Base-by-base conservation (phyloP, 2,797 vertebrate species). In the Spheniscus humboldti region DNA sequence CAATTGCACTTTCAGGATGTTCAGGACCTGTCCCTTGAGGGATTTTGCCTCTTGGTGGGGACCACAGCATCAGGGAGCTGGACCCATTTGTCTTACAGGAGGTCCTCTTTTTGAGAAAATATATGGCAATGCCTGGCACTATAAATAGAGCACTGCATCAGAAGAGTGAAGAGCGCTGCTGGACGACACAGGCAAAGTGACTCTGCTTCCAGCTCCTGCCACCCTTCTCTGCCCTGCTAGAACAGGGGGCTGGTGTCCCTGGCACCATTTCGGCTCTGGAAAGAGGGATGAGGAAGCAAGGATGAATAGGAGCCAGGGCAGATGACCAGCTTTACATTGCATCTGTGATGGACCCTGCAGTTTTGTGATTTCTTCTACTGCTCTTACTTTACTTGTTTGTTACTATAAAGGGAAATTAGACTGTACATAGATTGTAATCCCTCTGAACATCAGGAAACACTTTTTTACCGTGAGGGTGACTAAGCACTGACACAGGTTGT, bases 271-370 rank as follows among this genome's bases (percentile, higher is more conserved):
- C 68, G 48, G 13, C 20, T 74, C 31, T 43, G 37, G 30, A 67
- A 24, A 68, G 55, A 74, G 11, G 18, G 18, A 33, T 7, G 5
- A 60, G 9, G 43, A 55, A 71, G 23, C 18, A 56, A 56, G 18
- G 24, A 56, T 28, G 18, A 83, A 7, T 41, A 62, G n/a, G 35
- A 76, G 31, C 41, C 31, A 43, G 35, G n/a, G 56, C 14, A 56
- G 35, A 31, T 41, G 35, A 47, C 7, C 31, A 56, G 17, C 10
- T 56, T 69, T n/a, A 31, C 28, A 5, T 48, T 43, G 20, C 56
- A 48, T 10, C 27, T 63, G 10, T 0, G 0, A 50, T 19, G 31
- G 10, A 13, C 18, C 22, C 20, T 24, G 14, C 0, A 0, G 7
- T 64, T 56, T 50, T 37, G 6, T 33, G 25, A 69, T 31, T 69